Evolutionary conservation across 2,797 vertebrate genomes (phyloP), one percentile per base, ranked within the genome.

Genomic region (Lithobates pipiens): DNA sequence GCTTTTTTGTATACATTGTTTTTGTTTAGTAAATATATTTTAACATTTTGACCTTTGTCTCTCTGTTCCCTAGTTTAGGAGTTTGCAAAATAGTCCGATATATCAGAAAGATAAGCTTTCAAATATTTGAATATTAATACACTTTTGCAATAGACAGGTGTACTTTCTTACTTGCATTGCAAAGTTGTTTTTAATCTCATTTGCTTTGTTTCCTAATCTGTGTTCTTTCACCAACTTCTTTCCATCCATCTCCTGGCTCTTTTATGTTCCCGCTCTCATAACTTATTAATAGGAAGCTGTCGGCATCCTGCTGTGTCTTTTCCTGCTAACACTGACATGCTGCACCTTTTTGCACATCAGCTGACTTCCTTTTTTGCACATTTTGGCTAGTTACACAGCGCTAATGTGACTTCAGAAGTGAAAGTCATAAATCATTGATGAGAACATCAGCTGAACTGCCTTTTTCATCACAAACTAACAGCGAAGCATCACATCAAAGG

Each of bases 381-480:
- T 87, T 75, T 32, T 76, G 81, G 34, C 63, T 76, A 83, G 69
- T 75, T 83, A 73, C 67, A 82, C 54, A n/a, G 34, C 16, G 34
- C 76, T 80, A 83, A 87, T 87, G 76, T 63, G 81, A 80, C 76
- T 83, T 80, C 76, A 83, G 86, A 80, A 80, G 76, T n/a, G 8
- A 76, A 80, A 36, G 42, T 34, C 74, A 63, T 87, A 75, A 87
- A 87, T 87, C 71, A 83, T 83, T 76, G 73, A 87, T 80, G 77
- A 83, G 70, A 78, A 42, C 70, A 79, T 83, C 61, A 74, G 42
- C 61, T 57, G 61, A 75, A 84, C 71, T 76, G 63, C 80, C 46
- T 78, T 83, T 67, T 34, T 76, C 70, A 82, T 77, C 74, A 67
- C 44, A 77, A 77, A 65, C 50, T 76, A 57, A 54, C 75, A 73